Conservation (phyloP, 2,797 vertebrate genomes). For the Notolepis coatsorum region DNA sequence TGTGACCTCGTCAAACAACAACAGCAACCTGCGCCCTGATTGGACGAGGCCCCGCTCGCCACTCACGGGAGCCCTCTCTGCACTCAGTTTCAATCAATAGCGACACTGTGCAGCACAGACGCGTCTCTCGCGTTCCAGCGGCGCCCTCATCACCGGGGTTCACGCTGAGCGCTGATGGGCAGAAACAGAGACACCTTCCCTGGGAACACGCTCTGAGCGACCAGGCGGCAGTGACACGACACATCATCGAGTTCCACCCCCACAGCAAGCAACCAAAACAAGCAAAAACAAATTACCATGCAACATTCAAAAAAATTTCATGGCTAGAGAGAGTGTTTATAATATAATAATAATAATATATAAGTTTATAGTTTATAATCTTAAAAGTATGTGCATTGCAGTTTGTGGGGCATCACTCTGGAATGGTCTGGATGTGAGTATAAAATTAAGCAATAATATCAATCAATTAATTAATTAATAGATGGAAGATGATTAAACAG, state of each 20-base stretch:
- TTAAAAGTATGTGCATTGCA: too few species aligned
- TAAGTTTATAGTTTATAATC: too few species aligned
- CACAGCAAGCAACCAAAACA: not conserved
- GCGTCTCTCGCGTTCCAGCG: slow-evolving; percentile 25
- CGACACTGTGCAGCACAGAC: slow-evolving; percentile 48
- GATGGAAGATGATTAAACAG: too few species aligned
- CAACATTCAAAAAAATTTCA: too few species aligned
- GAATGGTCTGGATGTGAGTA: too few species aligned
- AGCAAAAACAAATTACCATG: too few species aligned
- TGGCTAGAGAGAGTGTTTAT: too few species aligned
- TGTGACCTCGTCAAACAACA: slow-evolving; percentile 68
- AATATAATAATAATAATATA: too few species aligned
- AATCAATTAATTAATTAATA: too few species aligned
- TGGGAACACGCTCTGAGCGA: slow-evolving; percentile 40
- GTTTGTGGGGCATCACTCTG: too few species aligned
- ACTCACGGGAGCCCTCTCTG: slow-evolving; percentile 44
- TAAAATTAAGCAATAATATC: too few species aligned
- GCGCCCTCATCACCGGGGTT: slow-evolving; percentile 21
- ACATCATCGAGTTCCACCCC: slow-evolving; percentile 51
- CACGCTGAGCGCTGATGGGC: slow-evolving; percentile 23
- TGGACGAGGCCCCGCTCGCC: slow-evolving; percentile 46
- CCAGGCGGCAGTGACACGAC: slow-evolving; percentile 49
- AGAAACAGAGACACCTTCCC: slow-evolving; percentile 44
- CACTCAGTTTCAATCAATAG: slow-evolving; percentile 65
- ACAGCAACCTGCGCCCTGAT: slow-evolving; percentile 53